Evolutionary conservation across 2,888 invertebrate genomes (phyloP), one percentile per base, ranked within the genome.

Genomic region (Neocrepidodera transversa): DNA sequence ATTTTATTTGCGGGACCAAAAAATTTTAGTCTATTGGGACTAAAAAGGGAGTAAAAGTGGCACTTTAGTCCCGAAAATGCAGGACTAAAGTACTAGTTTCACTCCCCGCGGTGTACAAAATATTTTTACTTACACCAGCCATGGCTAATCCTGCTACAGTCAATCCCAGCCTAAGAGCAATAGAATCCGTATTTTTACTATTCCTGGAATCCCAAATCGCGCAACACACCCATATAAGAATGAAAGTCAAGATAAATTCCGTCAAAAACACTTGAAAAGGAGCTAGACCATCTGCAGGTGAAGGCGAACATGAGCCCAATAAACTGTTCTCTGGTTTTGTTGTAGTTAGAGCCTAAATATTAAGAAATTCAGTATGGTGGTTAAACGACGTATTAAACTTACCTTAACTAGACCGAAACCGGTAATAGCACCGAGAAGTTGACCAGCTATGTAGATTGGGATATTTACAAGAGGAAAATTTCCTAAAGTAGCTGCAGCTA

Each of bases 161-260:
- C 42, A 89, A 78, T 43, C 87, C 89, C 65, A 88, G 86, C 68
- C 85, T 52, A 11, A 91, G 75, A 1, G 90, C 76, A 1, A 81
- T 76, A 0, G 88, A 87, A 66, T 91, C 91, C 17, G 83, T 82
- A 66, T 86, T 87, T 11, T 81, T 79, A 3, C 78, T 75, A 73
- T 90, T 89, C 54, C 87, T 81, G 10, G 86, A 86, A 75, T 92
- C 92, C 89, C 89, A 90, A 7, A 89, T 80, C 0, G 86, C 86
- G 72, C 90, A 90, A 60, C 85, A 85, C 13, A 90, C 81, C 49
- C 90, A 81, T 36, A 86, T 82, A 13, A 92, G 78, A 0, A 87
- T 81, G 2, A 82, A 80, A 0, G 92, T 88, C 14, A 88, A 81
- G 0, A 87, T 70, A 11, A 85, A 81, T 78, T 92, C 92, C 51